A percentile compares a stretch with the other conserved stretches of the same genome.
phyloP scores from a whole-genome alignment of 2,113 vertebrate genomes.

The Odobenus rosmarus region DNA sequence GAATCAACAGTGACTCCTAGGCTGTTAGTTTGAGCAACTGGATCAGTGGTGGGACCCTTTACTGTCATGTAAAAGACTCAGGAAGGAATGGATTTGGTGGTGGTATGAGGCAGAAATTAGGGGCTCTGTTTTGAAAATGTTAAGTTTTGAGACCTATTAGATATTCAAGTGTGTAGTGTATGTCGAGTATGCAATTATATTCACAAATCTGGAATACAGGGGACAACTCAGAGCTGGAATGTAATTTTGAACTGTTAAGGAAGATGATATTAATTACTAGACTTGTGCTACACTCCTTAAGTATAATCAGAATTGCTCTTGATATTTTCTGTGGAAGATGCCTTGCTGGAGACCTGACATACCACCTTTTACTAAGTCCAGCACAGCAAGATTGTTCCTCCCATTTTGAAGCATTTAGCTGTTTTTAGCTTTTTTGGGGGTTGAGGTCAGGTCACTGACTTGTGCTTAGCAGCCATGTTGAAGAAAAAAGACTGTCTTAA shows the following conservation, averaged over 20 bases:
- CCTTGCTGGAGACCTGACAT: not conserved
- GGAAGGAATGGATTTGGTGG: not conserved
- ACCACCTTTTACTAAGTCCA: not conserved
- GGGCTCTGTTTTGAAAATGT: not conserved
- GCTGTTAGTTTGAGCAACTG: not conserved
- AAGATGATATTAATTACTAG: not conserved
- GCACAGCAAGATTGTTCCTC: not conserved
- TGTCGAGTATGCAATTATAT: not conserved
- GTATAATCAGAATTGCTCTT: not conserved
- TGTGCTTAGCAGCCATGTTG: not conserved
- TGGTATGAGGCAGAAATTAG: not conserved
- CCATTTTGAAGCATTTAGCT: not conserved
- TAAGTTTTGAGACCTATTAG: constrained; percentile 3
- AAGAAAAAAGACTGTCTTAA: not conserved
- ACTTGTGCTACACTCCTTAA: not conserved
- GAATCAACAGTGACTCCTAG: not conserved
- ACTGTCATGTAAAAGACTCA: not conserved
- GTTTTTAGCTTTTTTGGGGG: not conserved
- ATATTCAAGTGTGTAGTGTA: not conserved
- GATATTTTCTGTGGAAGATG: not conserved
- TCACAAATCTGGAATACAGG: not conserved
- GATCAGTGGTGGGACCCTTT: not conserved
- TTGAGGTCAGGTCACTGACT: not conserved
- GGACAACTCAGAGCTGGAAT: not conserved
- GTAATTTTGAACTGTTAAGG: not conserved